A percentile compares a stretch with the other conserved stretches of the same genome.
phyloP scores from a whole-genome alignment of 1,140 invertebrate species.

The Pteromalus puparum region DNA sequence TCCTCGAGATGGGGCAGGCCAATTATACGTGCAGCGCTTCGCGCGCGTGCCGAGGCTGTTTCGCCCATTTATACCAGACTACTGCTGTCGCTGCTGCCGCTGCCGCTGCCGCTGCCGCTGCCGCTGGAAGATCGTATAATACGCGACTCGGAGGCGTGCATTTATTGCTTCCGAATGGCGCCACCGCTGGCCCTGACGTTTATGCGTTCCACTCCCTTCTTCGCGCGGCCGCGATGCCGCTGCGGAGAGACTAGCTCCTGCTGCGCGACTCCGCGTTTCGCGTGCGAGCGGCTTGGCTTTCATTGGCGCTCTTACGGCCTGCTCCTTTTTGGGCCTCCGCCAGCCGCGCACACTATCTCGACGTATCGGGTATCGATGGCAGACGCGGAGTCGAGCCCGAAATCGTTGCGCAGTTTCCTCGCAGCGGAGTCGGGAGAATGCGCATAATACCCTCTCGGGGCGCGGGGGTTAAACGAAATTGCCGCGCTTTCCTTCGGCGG shows the following conservation, averaged over 20 bases:
- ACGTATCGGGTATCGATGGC: too few relatives aligned
- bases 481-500: slow-evolving; percentile 19
- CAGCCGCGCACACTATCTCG: too few relatives aligned
- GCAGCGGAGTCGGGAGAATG: slow-evolving; percentile 9
- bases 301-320: neutral
- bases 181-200: neutral
- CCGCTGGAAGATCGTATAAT: neutral
- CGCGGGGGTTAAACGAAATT: slow-evolving; percentile 28
- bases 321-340: neutral
- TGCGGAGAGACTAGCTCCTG: neutral
- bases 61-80: too few relatives aligned
- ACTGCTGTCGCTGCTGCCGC: neutral
- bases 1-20: neutral
- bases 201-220: neutral
- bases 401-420: too few relatives aligned
- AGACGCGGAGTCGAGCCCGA: too few relatives aligned
- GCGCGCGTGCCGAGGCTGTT: neutral
- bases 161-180: neutral
- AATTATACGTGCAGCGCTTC: slow-evolving; percentile 16
- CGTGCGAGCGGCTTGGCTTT: neutral
- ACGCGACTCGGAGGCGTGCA: neutral
- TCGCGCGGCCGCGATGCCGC: neutral
- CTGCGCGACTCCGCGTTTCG: neutral
- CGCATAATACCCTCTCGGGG: neutral
- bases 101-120: too few relatives aligned